Percentiles rank a stretch among this genome's conserved stretches.
Evolutionary conservation across 2,113 vertebrate genomes (phyloP).

Genomic region (Oreotragus oreotragus): DNA sequence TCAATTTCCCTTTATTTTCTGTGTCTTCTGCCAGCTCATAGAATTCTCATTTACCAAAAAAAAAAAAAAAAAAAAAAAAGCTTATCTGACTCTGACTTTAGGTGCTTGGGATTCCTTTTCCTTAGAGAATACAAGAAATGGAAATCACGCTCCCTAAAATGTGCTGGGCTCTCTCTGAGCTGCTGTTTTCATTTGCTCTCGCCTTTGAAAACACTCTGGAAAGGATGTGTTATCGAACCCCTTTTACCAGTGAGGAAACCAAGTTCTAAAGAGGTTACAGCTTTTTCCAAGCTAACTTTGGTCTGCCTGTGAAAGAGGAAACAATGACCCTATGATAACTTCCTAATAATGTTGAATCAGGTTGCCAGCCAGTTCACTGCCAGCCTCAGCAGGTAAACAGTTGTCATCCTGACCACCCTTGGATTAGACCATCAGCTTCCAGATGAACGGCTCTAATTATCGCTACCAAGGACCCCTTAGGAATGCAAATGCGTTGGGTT

Average conservation of each 20-base stretch:
- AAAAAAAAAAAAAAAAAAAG: not conserved
- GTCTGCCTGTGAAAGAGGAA: not conserved
- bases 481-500: not conserved
- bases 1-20: not conserved
- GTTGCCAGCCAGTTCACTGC: not conserved
- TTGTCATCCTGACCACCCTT: not conserved
- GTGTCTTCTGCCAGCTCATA: not conserved
- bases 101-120: not conserved
- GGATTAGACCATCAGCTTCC: not conserved
- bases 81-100: not conserved
- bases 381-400: not conserved
- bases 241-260: not conserved
- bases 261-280: not conserved
- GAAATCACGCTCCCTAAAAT: fast-evolving
- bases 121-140: not conserved
- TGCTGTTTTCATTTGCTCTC: not conserved
- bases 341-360: not conserved
- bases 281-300: not conserved
- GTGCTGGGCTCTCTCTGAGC: not conserved
- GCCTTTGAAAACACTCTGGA: not conserved
- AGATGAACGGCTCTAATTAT: not conserved
- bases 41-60: not conserved
- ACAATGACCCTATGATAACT: fast-evolving
- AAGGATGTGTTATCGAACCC: not conserved
- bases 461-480: too few species aligned